These are phyloP conservation scores for Archips xylosteana DNA, from an alignment of 2,888 invertebrate genomes.

Conservation along the genomic window DNA sequence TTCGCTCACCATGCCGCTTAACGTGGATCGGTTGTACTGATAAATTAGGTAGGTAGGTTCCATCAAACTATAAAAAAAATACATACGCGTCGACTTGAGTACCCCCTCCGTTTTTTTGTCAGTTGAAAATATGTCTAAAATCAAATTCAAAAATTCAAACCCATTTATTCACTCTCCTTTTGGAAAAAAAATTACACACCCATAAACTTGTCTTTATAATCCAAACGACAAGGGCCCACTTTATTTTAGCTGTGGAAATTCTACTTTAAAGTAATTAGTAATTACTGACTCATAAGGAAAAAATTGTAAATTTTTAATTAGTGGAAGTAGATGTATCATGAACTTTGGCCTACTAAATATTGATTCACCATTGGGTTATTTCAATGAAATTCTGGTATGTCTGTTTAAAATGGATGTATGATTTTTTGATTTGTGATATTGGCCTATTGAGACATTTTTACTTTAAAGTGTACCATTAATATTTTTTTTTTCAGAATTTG, in stretches of 20 bases:
- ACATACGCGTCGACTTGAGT: too few relatives aligned
- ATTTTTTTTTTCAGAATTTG: too few relatives aligned
- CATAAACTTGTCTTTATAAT: neutral
- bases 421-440: too few relatives aligned
- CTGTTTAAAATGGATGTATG: neutral
- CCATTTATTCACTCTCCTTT: too few relatives aligned
- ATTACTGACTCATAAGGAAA: neutral
- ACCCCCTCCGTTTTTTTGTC: too few relatives aligned
- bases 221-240: neutral
- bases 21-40: too few relatives aligned
- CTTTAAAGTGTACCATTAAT: neutral
- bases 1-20: too few relatives aligned
- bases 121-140: too few relatives aligned
- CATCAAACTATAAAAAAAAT: too few relatives aligned
- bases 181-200: neutral
- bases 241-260: neutral
- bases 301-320: neutral
- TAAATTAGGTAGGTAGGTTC: too few relatives aligned
- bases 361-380: neutral
- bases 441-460: neutral
- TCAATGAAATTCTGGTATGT: neutral
- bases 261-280: neutral
- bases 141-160: too few relatives aligned
- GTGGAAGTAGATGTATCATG: neutral
- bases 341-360: constrained; percentile 3